Evolutionary conservation across 2,113 vertebrate species (phyloP), one percentile per base, ranked within the genome.

Genomic region (Setophaga petechia): DNA sequence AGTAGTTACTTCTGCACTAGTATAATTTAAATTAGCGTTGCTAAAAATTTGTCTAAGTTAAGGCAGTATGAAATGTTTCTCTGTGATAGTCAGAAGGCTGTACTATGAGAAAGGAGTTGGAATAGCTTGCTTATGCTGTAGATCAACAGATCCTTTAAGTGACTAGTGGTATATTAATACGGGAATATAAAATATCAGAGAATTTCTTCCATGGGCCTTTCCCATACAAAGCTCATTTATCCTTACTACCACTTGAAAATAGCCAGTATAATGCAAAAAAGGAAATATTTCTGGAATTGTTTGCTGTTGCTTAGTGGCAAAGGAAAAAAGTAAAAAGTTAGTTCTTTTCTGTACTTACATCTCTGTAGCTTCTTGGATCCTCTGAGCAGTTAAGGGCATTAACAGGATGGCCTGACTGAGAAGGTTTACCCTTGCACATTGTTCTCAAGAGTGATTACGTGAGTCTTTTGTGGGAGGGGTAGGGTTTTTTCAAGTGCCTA

Each of bases 281-380:
- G 3, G 4, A 68, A 77, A 66, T 43, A 25, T 87, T 82, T 91
- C 57, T 88, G 28, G 15, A 87, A 63, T 43, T 58, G 43, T 88
- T 89, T 92, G 39, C 58, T 92, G n/a, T 55, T 72, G 27, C 52
- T 57, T 31, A 77, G 57, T 52, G n/a, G 6, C 73, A 92, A 88
- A 83, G 25, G 23, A 27, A 22, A 31, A 19, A 10, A 9, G 11
- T 16, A 25, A 44, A 25, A 51, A 65, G 62, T 89, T 46, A 79
- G 15, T 80, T 59, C 15, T 68, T 88, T 90, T 67, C 28, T 82
- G 89, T 97, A 97, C 98, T 98, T 96, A 98, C 98, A 83, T 97
- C 18, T 97, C 44, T 41, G 93, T 84, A 66, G 74, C 89, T 94
- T 89, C 55, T 74, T 68, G 55, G 43, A 72, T 83, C 83, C 79